Evolutionary conservation across 2,888 invertebrate species (phyloP).

Genomic region (Pristionchus exspectatus): DNA sequence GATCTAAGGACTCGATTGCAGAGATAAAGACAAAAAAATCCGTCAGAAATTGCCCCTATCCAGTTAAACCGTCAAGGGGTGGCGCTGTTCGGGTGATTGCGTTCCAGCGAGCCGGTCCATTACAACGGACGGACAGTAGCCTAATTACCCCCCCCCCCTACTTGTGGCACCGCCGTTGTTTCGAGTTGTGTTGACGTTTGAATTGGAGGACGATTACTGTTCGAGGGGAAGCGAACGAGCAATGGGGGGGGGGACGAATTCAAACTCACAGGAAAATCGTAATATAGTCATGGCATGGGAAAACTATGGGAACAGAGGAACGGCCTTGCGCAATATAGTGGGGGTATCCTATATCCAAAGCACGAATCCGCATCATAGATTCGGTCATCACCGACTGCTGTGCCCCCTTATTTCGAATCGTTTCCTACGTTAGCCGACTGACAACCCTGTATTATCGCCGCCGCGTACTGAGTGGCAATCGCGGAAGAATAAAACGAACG

Average conservation of each 20-base stretch:
- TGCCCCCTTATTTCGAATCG: neutral
- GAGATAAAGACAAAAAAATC: too few relatives aligned
- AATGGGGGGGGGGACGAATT: neutral
- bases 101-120: neutral
- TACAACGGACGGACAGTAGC: neutral
- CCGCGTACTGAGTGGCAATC: neutral
- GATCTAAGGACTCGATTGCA: too few relatives aligned
- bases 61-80: neutral
- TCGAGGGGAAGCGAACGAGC: neutral
- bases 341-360: neutral
- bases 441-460: neutral
- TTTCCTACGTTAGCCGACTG: neutral
- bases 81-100: neutral
- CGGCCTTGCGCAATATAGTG: neutral
- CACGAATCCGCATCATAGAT: neutral
- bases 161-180: neutral
- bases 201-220: neutral
- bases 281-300: neutral
- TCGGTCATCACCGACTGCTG: neutral
- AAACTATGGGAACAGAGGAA: neutral
- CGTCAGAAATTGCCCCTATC: too few relatives aligned
- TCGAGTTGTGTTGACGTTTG: neutral
- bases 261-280: neutral
- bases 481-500: neutral
- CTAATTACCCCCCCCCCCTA: neutral